Conservation (phyloP, 2,113 vertebrate genomes). For the Percina caprodes region DNA sequence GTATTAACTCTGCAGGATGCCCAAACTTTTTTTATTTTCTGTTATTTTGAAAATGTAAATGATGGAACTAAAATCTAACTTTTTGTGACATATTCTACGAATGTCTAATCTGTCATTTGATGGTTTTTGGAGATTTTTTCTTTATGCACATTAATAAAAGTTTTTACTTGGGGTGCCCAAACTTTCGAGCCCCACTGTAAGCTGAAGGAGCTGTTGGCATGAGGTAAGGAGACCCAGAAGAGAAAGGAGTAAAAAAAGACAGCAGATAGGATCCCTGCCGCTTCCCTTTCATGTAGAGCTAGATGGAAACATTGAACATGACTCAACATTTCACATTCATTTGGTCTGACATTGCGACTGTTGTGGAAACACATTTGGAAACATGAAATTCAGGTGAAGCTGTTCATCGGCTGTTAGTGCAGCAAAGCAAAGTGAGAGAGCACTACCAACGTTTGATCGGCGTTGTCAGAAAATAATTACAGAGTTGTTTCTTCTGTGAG, state of each 20-base stretch:
- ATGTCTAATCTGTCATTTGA: too few species aligned
- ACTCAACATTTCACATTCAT: constrained; percentile 37
- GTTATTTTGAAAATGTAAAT: too few species aligned
- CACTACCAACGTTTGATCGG: constrained; percentile 28
- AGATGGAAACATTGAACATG: constrained; percentile 26
- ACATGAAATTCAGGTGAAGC: not conserved
- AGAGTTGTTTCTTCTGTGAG: constrained; percentile 42
- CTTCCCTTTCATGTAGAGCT: constrained; percentile 13
- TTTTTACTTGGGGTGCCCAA: too few species aligned
- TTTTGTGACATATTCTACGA: too few species aligned
- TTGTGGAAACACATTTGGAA: constrained; percentile 13
- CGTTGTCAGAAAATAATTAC: constrained; percentile 44
- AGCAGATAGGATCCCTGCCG: not conserved
- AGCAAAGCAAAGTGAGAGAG: constrained; percentile 43
- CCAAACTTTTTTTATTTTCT: too few species aligned
- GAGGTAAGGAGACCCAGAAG: constrained; percentile 25
- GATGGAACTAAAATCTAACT: too few species aligned
- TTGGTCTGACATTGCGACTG: not conserved
- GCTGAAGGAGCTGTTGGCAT: constrained; percentile 6
- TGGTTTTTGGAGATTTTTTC: too few species aligned
- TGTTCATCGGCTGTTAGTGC: constrained; percentile 21
- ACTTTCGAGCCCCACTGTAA: too few species aligned
- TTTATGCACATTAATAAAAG: too few species aligned
- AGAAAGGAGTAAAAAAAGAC: not conserved
- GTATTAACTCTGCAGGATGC: too few species aligned